Conservation (phyloP, 2,888 invertebrate genomes). For the Pachydiplax longipennis region DNA sequence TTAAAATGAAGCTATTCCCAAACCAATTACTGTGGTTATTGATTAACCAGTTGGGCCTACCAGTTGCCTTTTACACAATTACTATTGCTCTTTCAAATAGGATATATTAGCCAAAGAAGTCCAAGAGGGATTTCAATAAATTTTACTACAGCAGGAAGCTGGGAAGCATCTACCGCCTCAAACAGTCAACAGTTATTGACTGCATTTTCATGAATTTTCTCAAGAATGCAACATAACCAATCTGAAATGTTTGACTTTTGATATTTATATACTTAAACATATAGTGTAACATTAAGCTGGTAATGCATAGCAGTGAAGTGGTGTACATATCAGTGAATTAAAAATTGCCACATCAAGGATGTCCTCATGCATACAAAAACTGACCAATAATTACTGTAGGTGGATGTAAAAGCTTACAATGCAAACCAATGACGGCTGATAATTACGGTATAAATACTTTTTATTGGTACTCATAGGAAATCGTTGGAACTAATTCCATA, state of each 20-base stretch:
- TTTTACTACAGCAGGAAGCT: background rate
- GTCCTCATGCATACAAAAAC: background rate
- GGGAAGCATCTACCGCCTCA: background rate
- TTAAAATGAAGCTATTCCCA: constrained; percentile 39
- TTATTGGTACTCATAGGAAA: too few relatives aligned
- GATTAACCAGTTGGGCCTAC: constrained; percentile 28
- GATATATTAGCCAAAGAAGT: constrained; percentile 14
- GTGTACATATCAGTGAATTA: constrained; percentile 5
- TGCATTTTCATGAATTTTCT: background rate
- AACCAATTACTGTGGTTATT: background rate
- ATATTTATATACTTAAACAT: background rate
- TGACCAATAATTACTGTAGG: background rate
- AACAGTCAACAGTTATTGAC: background rate
- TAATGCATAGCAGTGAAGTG: constrained; percentile 10
- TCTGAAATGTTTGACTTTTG: background rate
- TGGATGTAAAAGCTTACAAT: background rate
- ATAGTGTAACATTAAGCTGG: background rate
- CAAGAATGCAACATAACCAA: constrained; percentile 1
- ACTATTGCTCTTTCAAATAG: background rate
- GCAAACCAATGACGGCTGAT: background rate
- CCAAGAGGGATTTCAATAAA: constrained; percentile 40
- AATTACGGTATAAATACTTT: background rate
- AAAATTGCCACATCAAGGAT: background rate
- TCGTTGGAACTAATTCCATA: too few relatives aligned
- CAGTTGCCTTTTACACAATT: constrained; percentile 35